These are phyloP conservation scores for Drosophila merina DNA, from an alignment of 2,888 invertebrate species.

Conservation along the genomic window DNA sequence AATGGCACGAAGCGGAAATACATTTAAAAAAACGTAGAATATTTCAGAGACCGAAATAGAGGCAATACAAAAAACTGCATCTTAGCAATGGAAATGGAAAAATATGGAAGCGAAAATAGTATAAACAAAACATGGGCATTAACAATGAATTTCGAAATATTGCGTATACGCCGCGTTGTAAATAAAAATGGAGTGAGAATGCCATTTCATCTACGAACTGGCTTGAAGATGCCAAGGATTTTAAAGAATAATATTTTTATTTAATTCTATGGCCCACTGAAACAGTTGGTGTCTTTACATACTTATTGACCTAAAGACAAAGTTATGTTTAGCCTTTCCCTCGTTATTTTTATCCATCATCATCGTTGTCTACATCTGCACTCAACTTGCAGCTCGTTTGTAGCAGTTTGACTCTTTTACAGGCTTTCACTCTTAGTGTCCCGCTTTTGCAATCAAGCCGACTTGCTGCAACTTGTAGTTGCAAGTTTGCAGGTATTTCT, in stretches of 20 bases:
- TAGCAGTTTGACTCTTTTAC: constrained; percentile 78
- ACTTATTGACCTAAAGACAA: no score
- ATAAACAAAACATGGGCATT: constrained; percentile 36
- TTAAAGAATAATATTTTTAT: background rate
- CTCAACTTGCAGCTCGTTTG: constrained; percentile 73
- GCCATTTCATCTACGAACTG: no score
- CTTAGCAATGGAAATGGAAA: background rate
- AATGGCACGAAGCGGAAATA: constrained; percentile 55
- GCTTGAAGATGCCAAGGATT: background rate
- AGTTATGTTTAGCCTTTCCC: no score
- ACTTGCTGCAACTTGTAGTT: constrained; percentile 63
- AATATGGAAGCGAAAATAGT: constrained; percentile 22
- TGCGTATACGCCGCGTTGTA: constrained; percentile 75
- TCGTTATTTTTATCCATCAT: constrained; percentile 9
- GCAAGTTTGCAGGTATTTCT: constrained; percentile 58
- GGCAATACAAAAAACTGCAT: constrained; percentile 2
- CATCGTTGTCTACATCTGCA: constrained; percentile 43
- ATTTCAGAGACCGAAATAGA: constrained; percentile 19
- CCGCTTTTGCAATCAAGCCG: constrained; percentile 72
- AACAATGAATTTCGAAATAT: constrained; percentile 68
- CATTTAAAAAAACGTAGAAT: constrained; percentile 20
- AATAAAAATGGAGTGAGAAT: constrained; percentile 57
- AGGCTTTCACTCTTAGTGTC: constrained; percentile 76
- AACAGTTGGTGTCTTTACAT: no score
- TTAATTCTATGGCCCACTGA: no score